Percentiles rank a stretch among this genome's conserved stretches.
These are phyloP conservation scores for Stegostoma tigrinum DNA, from an alignment of 2,113 vertebrate species.

Conservation along the genomic window DNA sequence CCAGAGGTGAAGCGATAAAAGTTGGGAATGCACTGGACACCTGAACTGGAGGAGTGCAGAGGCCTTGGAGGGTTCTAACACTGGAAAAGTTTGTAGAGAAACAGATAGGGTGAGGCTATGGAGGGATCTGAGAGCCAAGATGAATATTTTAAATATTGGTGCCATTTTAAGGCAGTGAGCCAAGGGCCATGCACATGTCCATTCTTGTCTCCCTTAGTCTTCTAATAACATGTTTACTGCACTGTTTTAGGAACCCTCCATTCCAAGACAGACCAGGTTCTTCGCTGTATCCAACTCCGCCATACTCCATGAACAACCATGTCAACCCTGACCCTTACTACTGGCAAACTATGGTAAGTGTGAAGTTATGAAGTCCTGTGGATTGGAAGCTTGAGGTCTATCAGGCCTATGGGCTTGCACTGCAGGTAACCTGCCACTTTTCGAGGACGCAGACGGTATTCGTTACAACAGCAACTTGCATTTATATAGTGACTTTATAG, in stretches of 20 bases:
- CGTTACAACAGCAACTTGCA: neutral
- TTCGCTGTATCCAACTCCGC: neutral
- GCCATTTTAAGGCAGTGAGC: neutral
- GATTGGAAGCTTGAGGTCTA: neutral
- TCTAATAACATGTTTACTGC: neutral
- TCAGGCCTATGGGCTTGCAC: neutral
- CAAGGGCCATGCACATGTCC: neutral
- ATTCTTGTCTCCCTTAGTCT: neutral
- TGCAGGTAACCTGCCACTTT: neutral
- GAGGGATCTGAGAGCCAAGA: neutral
- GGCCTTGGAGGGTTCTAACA: neutral
- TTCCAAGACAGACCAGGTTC: conserved; percentile 5
- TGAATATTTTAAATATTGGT: neutral
- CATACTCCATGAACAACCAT: conserved; percentile 7
- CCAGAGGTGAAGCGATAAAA: neutral
- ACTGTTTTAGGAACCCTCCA: neutral
- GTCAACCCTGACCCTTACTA: neutral
- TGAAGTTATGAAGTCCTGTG: neutral
- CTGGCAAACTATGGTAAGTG: conserved; percentile 23
- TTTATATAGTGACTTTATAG: neutral
- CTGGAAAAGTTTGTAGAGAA: neutral
- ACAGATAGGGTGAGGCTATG: neutral
- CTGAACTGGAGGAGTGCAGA: neutral
- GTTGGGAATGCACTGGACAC: neutral
- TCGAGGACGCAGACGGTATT: neutral